Evolutionary conservation across 2,113 vertebrate species (phyloP), one percentile per base, ranked within the genome.

Genomic region (Bettongia penicillata): DNA sequence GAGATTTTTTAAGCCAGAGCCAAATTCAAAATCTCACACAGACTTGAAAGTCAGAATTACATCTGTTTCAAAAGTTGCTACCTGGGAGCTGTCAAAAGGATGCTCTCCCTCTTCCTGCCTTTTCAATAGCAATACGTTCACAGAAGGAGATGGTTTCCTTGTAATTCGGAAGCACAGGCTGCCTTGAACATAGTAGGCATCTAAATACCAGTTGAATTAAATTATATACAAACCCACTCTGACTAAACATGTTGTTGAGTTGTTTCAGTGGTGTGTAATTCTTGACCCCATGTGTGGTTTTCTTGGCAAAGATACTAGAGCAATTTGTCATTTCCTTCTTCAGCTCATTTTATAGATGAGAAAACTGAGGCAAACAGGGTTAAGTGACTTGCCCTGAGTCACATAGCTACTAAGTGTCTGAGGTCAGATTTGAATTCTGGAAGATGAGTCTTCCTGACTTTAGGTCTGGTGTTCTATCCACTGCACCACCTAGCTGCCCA

Each of bases 51-150:
- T 95, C 91, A 96, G 93, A 98, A 96, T 92, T 96, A 91, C 96
- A 96, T 93, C 94, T 8, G 53, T 96, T 97, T 98, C 97, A 95
- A 95, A 97, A 97, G 93, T 97, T 97, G 95, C 94, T 98, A 97
- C 97, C 98, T 94, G 92, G 93, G 94, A 96, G 94, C 53, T 94
- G 91, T 97, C 95, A 49, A 1, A 55, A 1, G 49, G 94, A 91
- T 49, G 93, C 23, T 0, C 94, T 97, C 96, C 93, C 94, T 90
- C 93, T 90, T 96, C 47, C 47, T 84, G 24, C 22, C 23, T 28
- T 2, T 55, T 49, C 50, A 91, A 51, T 51, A 91, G 50, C 11
- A 91, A 31, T 16, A 52, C 28, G 51, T n/a, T 52, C 90, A 91
- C 3, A 52, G 37, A 51, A 31, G 28, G 25, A 91, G 9, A 37